Conservation (phyloP, 2,888 invertebrate species). For the Gibbula magus region DNA sequence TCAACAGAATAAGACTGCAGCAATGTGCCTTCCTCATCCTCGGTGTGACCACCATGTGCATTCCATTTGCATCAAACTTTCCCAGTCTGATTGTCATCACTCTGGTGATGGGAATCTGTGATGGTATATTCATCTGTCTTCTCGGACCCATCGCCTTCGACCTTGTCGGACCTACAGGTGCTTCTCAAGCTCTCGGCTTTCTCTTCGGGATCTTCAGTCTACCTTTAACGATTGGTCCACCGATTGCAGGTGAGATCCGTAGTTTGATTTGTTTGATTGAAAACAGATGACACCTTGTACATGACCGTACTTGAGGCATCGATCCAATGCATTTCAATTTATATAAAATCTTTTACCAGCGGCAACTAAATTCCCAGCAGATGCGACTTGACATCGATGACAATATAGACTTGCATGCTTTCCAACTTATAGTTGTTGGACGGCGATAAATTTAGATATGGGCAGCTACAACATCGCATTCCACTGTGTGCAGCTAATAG, state of each 20-base stretch:
- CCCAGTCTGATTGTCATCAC: slow-evolving; percentile 82
- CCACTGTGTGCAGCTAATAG: no score
- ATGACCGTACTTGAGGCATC: no score
- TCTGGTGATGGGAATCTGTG: slow-evolving; percentile 91
- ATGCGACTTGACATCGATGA: no score
- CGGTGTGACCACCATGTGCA: slow-evolving; percentile 67
- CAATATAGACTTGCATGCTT: no score
- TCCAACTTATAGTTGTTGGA: no score
- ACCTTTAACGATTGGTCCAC: slow-evolving; percentile 90
- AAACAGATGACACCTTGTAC: no score
- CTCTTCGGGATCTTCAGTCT: slow-evolving; percentile 89
- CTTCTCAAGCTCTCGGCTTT: slow-evolving; percentile 94
- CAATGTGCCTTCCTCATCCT: slow-evolving; percentile 78
- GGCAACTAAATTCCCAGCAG: no score
- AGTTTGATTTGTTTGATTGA: no score
- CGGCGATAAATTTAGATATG: no score
- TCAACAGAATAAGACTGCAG: slow-evolving; percentile 89
- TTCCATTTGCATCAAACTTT: slow-evolving; percentile 78
- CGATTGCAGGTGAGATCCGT: slow-evolving; percentile 83
- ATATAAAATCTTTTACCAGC: no score
- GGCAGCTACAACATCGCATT: no score
- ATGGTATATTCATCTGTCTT: slow-evolving; percentile 93
- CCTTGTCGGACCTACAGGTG: slow-evolving; percentile 87
- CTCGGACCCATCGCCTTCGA: slow-evolving; percentile 94
- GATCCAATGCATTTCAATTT: no score